Evolutionary conservation across 1,140 invertebrate species (phyloP).

Genomic region (Doryteuthis pealeii): DNA sequence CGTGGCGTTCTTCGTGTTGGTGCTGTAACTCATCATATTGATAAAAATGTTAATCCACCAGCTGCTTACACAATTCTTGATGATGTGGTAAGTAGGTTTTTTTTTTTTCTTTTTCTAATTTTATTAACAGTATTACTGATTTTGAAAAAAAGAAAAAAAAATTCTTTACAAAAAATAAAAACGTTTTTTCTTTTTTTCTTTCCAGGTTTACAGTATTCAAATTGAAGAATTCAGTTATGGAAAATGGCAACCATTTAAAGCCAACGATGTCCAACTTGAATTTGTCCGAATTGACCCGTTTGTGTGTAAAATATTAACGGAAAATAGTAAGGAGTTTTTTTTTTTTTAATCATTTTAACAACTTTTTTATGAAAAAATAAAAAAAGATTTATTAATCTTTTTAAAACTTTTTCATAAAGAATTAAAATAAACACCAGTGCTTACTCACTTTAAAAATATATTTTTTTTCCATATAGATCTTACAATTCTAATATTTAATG

Average conservation of each 20-base stretch:
- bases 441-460: too few relatives aligned
- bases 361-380: too few relatives aligned
- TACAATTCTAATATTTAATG: too few relatives aligned
- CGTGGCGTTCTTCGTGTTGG: slow-evolving; percentile 89
- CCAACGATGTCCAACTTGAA: slow-evolving; percentile 93
- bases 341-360: too few relatives aligned
- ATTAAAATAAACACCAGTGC: too few relatives aligned
- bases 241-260: slow-evolving; percentile 89
- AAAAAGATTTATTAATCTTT: too few relatives aligned
- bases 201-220: slow-evolving; percentile 73
- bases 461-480: too few relatives aligned
- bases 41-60: slow-evolving; percentile 74
- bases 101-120: too few relatives aligned
- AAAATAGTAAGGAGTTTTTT: slow-evolving; percentile 53
- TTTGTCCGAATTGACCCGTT: slow-evolving; percentile 99
- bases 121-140: too few relatives aligned
- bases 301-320: slow-evolving; percentile 69
- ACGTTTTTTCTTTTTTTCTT: slow-evolving; percentile 12
- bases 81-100: slow-evolving; percentile 81
- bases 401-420: too few relatives aligned
- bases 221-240: slow-evolving; percentile 85
- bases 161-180: too few relatives aligned
- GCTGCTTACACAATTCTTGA: slow-evolving; percentile 96
- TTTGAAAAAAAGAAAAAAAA: too few relatives aligned
- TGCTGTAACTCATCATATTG: slow-evolving; percentile 82